Percentiles rank a stretch among this genome's conserved stretches.
These are phyloP conservation scores for Hyperoplus lanceolatus DNA, from an alignment of 2,797 vertebrate species.

Conservation along the genomic window DNA sequence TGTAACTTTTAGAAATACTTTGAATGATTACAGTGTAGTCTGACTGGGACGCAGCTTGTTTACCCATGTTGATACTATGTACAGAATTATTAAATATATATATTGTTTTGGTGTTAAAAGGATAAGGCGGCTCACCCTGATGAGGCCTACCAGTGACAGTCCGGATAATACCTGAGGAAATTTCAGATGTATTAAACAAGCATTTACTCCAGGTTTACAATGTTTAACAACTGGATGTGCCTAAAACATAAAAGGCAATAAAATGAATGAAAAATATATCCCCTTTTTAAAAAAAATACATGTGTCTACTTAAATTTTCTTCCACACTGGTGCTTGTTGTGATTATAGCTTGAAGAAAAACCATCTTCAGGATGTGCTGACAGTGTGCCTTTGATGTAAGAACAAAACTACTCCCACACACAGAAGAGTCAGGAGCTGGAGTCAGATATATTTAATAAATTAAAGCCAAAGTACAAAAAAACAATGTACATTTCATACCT, in stretches of 20 bases:
- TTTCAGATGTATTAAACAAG: not conserved
- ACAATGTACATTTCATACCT: slow-evolving; percentile 83
- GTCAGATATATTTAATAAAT: slow-evolving; percentile 92
- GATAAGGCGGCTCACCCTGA: no score
- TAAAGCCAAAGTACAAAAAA: slow-evolving; percentile 90
- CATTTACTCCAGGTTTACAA: not conserved
- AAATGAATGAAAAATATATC: not conserved
- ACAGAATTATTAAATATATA: no score
- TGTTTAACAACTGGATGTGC: not conserved
- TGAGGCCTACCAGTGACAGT: not conserved
- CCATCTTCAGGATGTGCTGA: slow-evolving; percentile 2
- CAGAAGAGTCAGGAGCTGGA: slow-evolving; percentile 57
- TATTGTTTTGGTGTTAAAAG: no score
- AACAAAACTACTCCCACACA: slow-evolving; percentile 34
- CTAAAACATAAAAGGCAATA: not conserved
- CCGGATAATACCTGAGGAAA: not conserved
- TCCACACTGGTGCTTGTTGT: not conserved
- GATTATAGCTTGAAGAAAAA: not conserved
- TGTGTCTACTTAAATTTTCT: not conserved
- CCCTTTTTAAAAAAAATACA: no score
- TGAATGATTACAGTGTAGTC: not conserved
- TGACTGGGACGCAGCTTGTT: not conserved
- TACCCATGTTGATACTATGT: no score
- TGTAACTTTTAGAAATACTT: not conserved
- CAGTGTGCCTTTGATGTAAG: slow-evolving; percentile 12